Conservation (phyloP, 2,888 invertebrate species). For the Pandemis heparana region DNA sequence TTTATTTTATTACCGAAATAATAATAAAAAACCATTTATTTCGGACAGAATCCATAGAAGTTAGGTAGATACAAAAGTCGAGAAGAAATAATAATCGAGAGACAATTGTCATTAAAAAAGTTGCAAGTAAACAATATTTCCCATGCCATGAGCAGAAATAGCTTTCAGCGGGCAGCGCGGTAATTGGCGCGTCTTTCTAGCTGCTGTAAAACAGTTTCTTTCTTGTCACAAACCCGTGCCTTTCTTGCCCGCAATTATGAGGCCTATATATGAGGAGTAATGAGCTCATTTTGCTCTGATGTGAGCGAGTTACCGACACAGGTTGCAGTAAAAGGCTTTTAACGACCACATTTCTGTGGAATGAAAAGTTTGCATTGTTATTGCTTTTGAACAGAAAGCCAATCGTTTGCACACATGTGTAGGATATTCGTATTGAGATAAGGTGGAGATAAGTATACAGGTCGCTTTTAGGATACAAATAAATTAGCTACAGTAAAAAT, state of each 20-base stretch:
- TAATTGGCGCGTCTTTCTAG: conserved; percentile 16
- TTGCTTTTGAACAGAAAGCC: not conserved
- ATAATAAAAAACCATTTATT: too few species aligned
- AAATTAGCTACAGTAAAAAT: too few species aligned
- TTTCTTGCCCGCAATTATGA: conserved; percentile 22
- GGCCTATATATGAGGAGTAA: conserved; percentile 32
- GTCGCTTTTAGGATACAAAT: too few species aligned
- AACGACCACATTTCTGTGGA: not conserved
- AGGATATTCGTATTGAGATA: not conserved
- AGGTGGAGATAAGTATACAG: too few species aligned
- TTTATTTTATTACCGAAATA: too few species aligned
- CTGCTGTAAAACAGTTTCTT: conserved; percentile 13
- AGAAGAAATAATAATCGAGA: not conserved
- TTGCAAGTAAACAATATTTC: conserved; percentile 5
- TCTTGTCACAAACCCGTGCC: not conserved
- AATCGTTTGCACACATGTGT: not conserved
- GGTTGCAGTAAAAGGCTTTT: conserved; percentile 17
- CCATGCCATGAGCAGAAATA: conserved; percentile 9
- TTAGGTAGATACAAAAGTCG: too few species aligned
- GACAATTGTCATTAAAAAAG: not conserved
- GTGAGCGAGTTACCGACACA: conserved; percentile 20
- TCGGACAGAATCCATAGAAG: too few species aligned
- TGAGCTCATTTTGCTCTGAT: conserved; percentile 29
- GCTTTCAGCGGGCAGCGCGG: not conserved
- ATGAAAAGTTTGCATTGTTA: conserved; percentile 5